Evolutionary conservation across 2,888 invertebrate species (phyloP), one percentile per base, ranked within the genome.

Genomic region (Melipona beecheii): DNA sequence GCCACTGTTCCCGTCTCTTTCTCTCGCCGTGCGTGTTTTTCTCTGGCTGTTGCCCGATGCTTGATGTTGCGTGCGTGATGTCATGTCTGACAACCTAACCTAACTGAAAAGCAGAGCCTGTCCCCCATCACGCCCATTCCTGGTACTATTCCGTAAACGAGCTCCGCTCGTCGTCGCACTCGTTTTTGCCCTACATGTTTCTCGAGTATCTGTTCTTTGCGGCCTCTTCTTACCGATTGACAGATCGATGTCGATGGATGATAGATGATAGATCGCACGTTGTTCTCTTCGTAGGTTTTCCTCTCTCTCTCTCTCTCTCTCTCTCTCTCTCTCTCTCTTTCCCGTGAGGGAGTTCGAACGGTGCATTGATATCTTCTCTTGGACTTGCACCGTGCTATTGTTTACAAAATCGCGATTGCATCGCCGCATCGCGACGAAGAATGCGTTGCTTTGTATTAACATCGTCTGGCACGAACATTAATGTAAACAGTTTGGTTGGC

Each of bases 61-160:
- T 83, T 83, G 77, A 80, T 79, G 81, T 71, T 84, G 79, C 76
- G 88, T 88, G 88, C 90, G 90, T 91, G 93, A 93, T 93, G 92
- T 93, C 93, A 93, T 90, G 90, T 92, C 91, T 91, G 86, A 72
- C 73, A 89, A 91, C 89, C 90, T 91, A 92, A 93, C 93, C 93
- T 93, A 92, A 91, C 92, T 88, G 86, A 84, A 81, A 65, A 76
- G 58, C 79, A 80, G 84, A 87, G 86, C 81, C 86, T 82, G 82
- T 86, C 89, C 72, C 64, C 91, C 90, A 93, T 93, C 93, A 93
- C 93, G 93, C 93, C 93, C 93, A 93, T 93, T 93, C 91, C 84
- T 89, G 90, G 91, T 92, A 84, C 74, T 87, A 78, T 80, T 79
- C 85, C 79, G 82, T 73, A 56, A 77, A 78, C 78, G 78, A 78